Percentiles rank a stretch among this genome's conserved stretches.
Evolutionary conservation across 2,888 invertebrate genomes (phyloP).

Genomic region (Orthosia gothica): DNA sequence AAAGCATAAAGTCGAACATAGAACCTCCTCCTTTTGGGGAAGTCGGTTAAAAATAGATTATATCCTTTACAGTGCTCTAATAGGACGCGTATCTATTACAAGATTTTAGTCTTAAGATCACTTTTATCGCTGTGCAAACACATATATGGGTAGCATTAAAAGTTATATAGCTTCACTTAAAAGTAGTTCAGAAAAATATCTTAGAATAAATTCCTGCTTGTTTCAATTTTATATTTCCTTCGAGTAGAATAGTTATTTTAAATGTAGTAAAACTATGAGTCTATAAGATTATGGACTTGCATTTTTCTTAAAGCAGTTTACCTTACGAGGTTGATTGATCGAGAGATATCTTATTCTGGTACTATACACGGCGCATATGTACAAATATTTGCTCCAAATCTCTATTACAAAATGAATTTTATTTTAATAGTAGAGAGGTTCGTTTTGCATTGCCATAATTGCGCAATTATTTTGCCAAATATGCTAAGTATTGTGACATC

Average conservation of each 20-base stretch:
- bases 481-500: too few species aligned
- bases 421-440: too few species aligned
- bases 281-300: neutral
- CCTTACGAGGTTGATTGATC: too few species aligned
- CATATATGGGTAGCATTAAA: neutral
- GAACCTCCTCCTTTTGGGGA: too few species aligned
- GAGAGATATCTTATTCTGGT: too few species aligned
- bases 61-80: conserved; percentile 3
- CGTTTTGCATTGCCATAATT: too few species aligned
- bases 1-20: too few species aligned
- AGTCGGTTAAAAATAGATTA: neutral
- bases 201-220: neutral
- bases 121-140: conserved; percentile 4
- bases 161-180: neutral
- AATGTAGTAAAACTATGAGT: neutral
- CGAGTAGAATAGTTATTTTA: neutral
- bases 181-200: neutral
- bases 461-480: too few species aligned
- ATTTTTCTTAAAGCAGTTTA: neutral
- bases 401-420: too few species aligned
- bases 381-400: too few species aligned
- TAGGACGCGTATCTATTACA: conserved; percentile 9
- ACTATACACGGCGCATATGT: too few species aligned
- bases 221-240: neutral
- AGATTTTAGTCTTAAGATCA: conserved; percentile 1